A percentile compares a stretch with the other conserved stretches of the same genome.
phyloP scores from a whole-genome alignment of 2,113 vertebrate species.

The Gulo gulo region DNA sequence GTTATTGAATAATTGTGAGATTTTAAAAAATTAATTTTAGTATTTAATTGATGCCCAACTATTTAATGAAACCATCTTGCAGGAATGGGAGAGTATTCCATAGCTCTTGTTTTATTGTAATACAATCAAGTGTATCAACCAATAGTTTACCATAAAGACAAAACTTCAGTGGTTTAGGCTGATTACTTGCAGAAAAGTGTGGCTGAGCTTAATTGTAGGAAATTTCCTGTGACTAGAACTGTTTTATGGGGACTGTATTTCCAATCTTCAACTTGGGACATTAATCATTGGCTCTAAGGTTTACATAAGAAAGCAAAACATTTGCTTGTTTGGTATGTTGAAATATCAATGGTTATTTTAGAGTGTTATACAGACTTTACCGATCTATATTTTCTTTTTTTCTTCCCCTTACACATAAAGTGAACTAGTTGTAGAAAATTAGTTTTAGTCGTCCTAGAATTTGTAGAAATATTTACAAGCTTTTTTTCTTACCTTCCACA shows the following conservation, averaged over 20 bases:
- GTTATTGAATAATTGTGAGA: conserved; percentile 59
- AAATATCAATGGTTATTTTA: conserved; percentile 38
- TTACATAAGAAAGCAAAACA: conserved; percentile 46
- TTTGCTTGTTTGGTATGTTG: conserved; percentile 56
- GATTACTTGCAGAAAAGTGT: conserved; percentile 47
- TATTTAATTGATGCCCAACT: conserved; percentile 24
- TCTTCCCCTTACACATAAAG: neutral
- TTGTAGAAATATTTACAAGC: conserved; percentile 21
- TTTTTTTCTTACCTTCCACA: neutral
- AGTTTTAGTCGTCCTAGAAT: conserved; percentile 20
- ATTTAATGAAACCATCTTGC: conserved; percentile 60
- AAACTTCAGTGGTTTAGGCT: conserved; percentile 40
- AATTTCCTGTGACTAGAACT: conserved; percentile 49
- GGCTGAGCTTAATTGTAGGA: conserved; percentile 31
- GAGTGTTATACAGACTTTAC: neutral
- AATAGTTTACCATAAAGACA: conserved; percentile 50
- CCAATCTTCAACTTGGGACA: neutral
- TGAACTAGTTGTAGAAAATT: conserved; percentile 11
- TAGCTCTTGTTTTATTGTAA: conserved; percentile 52
- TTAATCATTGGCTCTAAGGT: neutral
- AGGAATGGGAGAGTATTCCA: conserved; percentile 38
- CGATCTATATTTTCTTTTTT: neutral
- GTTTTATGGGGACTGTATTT: conserved; percentile 29
- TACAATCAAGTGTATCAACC: conserved; percentile 39
- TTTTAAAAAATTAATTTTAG: conserved; percentile 46